Conservation (phyloP, 2,888 invertebrate species). For the Spialia ferax region DNA sequence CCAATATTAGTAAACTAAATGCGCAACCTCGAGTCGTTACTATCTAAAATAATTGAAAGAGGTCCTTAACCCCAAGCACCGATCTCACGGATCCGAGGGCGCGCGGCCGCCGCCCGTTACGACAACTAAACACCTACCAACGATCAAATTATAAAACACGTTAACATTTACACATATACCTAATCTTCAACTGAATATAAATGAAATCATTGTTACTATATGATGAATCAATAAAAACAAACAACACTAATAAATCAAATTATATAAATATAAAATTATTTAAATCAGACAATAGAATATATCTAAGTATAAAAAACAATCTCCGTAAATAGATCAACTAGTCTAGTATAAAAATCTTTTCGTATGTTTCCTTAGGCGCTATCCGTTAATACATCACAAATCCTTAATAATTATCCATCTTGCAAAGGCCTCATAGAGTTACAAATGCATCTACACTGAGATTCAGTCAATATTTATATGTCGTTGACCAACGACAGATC, state of each 20-base stretch:
- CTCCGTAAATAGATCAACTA: conserved; percentile 87
- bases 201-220: conserved; percentile 75
- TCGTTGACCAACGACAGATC: conserved; percentile 87
- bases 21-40: conserved; percentile 82
- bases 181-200: conserved; percentile 71
- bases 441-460: conserved; percentile 87
- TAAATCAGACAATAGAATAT: conserved; percentile 87
- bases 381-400: conserved; percentile 87
- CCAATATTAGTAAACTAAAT: conserved; percentile 85
- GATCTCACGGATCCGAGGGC: conserved; percentile 53
- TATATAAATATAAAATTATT: conserved; percentile 84
- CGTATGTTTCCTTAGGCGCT: conserved; percentile 87
- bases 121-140: conserved; percentile 77
- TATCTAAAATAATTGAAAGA: conserved; percentile 78
- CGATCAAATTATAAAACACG: conserved; percentile 78
- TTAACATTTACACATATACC: conserved; percentile 68
- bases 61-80: conserved; percentile 82
- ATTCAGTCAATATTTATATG: conserved; percentile 87
- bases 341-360: conserved; percentile 87
- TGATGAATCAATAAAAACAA: conserved; percentile 84
- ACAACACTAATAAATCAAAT: conserved; percentile 86
- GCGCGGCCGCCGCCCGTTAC: conserved; percentile 52
- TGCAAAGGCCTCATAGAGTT: conserved; percentile 87
- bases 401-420: conserved; percentile 86
- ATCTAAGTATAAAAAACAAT: conserved; percentile 87